Evolutionary conservation across 2,888 invertebrate genomes (phyloP), one percentile per base, ranked within the genome.

Genomic region (Diarsia brunnea): DNA sequence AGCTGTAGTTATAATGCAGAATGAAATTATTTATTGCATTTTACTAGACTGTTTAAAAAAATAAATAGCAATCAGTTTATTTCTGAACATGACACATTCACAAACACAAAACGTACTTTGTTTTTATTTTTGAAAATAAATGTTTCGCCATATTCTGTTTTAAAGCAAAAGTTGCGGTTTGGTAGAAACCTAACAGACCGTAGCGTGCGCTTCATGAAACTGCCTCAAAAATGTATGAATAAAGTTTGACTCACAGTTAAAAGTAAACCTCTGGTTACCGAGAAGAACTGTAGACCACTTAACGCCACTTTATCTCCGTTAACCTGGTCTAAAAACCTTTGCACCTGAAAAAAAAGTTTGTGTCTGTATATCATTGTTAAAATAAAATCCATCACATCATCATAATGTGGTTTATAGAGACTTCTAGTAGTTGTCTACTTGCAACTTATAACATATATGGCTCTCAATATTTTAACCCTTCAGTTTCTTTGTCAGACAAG

Each of bases 241-340:
- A 55, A 49, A 43, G 63, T 19, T 43, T n/a, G 43, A 91, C 95
- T 94, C 91, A 97, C 97, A 73, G 97, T 97, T 24, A 97, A 91
- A 87, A 97, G 95, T 72, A 97, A 94, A 76, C 97, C 97, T 68
- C 97, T 93, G n/a, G 97, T 97, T 5, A 97, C 96, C 0, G 94
- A 95, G 88, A 97, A 97, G 85, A 97, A 97, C 84, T 97, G 96
- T 27, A 97, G 91, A 4, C 97, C 97, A 43, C 97, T 97, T 19
- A 97, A 89, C 4, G 97, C 96, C 7, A 97, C 93, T 43, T 96
- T 97, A 65, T 97, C 97, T 4, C 97, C 97, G 77, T 97, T 97
- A 65, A 98, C 97, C 94, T 97, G 97, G 78, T 97, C 97, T 74
- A 97, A 94, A 84, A 97, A 97, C 75, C 98, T 96, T 87, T 97